These are phyloP conservation scores for Oxyura jamaicensis DNA, from an alignment of 2,113 vertebrate species.

Conservation along the genomic window DNA sequence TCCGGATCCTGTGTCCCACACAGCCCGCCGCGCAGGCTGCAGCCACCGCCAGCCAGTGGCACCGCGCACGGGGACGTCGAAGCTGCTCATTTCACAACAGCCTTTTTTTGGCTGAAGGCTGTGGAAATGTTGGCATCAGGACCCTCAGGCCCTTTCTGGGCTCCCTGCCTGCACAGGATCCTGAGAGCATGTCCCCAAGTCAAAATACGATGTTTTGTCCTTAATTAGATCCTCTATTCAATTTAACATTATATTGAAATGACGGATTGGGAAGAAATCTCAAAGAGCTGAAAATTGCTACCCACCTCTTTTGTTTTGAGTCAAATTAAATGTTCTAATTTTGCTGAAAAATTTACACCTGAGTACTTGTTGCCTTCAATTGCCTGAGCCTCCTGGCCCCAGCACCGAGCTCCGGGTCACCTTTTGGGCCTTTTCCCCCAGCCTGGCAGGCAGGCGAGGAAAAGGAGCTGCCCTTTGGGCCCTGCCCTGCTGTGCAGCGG, in stretches of 20 bases:
- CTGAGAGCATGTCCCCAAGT: neutral
- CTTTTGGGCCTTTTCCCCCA: neutral
- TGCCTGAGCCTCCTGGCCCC: neutral
- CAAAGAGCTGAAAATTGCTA: neutral
- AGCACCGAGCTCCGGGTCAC: accelerated
- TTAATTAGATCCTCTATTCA: neutral
- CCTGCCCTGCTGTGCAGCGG: accelerated
- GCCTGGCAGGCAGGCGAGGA: neutral
- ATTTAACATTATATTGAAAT: neutral
- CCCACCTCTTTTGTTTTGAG: neutral
- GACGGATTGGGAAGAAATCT: neutral
- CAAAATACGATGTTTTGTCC: neutral
- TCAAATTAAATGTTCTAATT: neutral
- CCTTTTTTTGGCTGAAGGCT: neutral
- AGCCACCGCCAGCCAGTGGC: neutral
- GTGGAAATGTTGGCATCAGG: neutral
- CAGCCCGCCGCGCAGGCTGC: accelerated
- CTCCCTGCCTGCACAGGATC: neutral
- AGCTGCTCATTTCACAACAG: neutral
- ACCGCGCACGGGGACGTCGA: accelerated
- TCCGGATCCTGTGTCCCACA: neutral
- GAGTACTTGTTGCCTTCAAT: neutral
- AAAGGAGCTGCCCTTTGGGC: neutral
- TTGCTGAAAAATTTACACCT: neutral
- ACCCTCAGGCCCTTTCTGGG: neutral